Evolutionary conservation across 2,797 vertebrate species (phyloP), one percentile per base, ranked within the genome.

Genomic region (Peromyscus attwateri): DNA sequence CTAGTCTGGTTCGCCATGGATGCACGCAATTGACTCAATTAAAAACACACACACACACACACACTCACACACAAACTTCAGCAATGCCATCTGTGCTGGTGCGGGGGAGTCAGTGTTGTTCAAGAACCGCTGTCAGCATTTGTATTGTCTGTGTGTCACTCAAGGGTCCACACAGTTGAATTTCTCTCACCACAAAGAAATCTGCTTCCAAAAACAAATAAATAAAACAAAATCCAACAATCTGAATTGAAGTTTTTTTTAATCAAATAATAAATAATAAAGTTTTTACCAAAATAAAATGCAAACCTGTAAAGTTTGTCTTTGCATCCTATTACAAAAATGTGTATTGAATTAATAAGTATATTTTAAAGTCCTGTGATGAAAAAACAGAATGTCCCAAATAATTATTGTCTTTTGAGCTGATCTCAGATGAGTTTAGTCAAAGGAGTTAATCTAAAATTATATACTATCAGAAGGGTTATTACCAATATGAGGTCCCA

Each of bases 371-470:
- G 27, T 84, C 25, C 10, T 62, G 4, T 84, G 40, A 62, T 12
- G 13, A 55, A 60, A 83, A 87, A 70, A 82, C 83, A 81, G 83
- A 55, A 25, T 62, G 46, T 1, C 46, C 40, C 89, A 87, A 80
- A 81, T 75, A 80, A 57, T 84, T 96, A 57, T 81, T 96, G 12
- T 2, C 76, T 93, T 82, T 92, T 57, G 85, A 93, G 55, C 40
- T 52, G 90, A 31, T 52, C 23, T 14, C n/a, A 89, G 76, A 11
- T 83, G 16, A 92, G 46, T 57, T 40, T 3, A 87, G 46, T 19
- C 25, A 91, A 71, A 95, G n/a, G 91, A 94, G 21, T 95, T 87
- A 27, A 92, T 49, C 37, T 89, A 75, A 92, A 95, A 64, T 92
- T 84, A 46, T 76, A 31, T 49, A 27, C 79, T 27, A 40, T 90